Base-by-base conservation (phyloP, 2,888 invertebrate genomes). In the Nomada fucata region DNA sequence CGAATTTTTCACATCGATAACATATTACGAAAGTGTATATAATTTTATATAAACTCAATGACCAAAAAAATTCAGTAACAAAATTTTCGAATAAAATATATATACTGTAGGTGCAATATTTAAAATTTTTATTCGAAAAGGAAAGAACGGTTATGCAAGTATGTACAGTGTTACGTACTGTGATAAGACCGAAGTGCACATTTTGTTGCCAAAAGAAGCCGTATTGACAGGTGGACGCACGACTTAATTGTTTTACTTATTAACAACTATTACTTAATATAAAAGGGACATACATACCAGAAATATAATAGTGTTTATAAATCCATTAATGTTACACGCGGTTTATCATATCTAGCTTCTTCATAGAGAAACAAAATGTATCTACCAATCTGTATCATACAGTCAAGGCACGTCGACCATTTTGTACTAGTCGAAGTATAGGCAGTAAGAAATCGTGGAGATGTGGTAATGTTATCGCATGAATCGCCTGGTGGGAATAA, bases 141-240 rank as follows among this genome's bases (percentile, higher is more conserved):
- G 53, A 57, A 71, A 82, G 57, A 71, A 73, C 52, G 59, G 77
- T 81, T 74, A 78, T 70, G 61, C 67, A 71, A 63, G 76, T 47
- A 47, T 47, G 2, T 47, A 47, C 59, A 65, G 78, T 86, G 79
- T 89, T 86, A 84, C 65, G 74, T 60, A 84, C 70, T 69, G 44
- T 52, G 61, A 83, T 47, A 59, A 74, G 75, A 73, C 59, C 74
- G 75, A 83, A 79, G 78, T 89, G 83, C 77, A 87, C 88, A 89
- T 88, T 90, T 90, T 89, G 89, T 88, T 91, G 90, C 90, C 86
- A 90, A 86, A 91, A 89, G 90, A 91, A 89, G 89, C 88, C 88
- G 86, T 89, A 88, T 89, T 92, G 91, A 91, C 91, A 91, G 91
- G 86, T 89, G 82, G 82, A 84, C 76, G 68, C 64, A 73, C 72